Conservation (phyloP, 2,888 invertebrate species). For the Phaonia tiefii region DNA sequence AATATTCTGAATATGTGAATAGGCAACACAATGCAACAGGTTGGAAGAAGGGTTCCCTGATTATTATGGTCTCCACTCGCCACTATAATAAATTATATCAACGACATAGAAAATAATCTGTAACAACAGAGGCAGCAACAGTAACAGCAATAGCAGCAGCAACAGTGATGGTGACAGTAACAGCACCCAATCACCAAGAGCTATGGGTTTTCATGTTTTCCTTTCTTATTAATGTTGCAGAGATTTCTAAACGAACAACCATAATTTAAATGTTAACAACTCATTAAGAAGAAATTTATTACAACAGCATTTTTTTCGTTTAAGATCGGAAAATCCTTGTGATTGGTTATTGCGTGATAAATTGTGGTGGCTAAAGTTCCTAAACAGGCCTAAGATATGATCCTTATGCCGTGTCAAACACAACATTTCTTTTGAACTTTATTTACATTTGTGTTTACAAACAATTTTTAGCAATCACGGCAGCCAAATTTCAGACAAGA, state of each 20-base stretch:
- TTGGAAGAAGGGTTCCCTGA: constrained; percentile 23
- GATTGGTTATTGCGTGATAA: no score
- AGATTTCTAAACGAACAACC: not conserved
- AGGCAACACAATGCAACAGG: not conserved
- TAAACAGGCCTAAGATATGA: no score
- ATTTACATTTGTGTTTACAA: no score
- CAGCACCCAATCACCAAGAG: no score
- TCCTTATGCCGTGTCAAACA: no score
- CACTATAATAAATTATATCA: constrained; percentile 31
- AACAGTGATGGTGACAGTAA: not conserved
- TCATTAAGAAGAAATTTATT: constrained; percentile 58
- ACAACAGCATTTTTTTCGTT: no score
- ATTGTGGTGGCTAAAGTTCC: no score
- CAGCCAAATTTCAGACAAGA: no score
- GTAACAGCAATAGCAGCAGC: constrained; percentile 2
- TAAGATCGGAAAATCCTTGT: no score
- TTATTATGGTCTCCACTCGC: constrained; percentile 1
- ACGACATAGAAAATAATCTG: constrained; percentile 21
- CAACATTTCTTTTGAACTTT: no score
- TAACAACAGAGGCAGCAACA: not conserved
- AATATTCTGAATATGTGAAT: constrained; percentile 2
- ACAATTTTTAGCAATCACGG: no score
- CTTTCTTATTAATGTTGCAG: constrained; percentile 19
- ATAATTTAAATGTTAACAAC: constrained; percentile 55
- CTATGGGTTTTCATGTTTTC: constrained; percentile 31